Evolutionary conservation across 2,113 vertebrate species (phyloP), one percentile per base, ranked within the genome.

Genomic region (Motacilla alba): DNA sequence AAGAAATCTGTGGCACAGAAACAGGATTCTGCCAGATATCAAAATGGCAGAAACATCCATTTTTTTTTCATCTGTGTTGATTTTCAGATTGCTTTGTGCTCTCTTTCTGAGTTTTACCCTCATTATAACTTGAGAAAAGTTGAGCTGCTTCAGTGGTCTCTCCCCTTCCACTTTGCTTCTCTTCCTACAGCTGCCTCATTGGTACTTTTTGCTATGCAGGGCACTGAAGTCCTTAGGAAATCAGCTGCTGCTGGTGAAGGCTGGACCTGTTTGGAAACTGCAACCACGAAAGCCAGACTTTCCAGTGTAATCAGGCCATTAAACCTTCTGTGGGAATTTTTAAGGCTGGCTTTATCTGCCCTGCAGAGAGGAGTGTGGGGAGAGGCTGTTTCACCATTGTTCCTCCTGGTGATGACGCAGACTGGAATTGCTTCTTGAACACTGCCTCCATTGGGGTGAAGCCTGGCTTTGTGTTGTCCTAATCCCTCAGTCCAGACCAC

Each of bases 401-500:
- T 93, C 50, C 17, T 93, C 44, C 73, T n/a, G 27, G 31, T 67
- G 80, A 63, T 81, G 93, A 86, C 0, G 0, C 63, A 77, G 86
- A 30, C 87, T 89, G 43, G 64, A 89, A 84, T 89, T 84, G 59
- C 89, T 80, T 37, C 63, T 83, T 5, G 5, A 83, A 66, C 0
- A 2, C 44, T 80, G 50, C 33, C 41, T 59, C 37, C 4, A 0
- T 2, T 53, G 56, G 46, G 73, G 35, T 58, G 62, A 89, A 91
- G 60, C 69, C 79, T 11, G 1, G 43, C 56, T 87, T 78, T 87
- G 66, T 87, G 73, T 28, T 78, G 64, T 67, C 53, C 87, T 91
- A 56, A 93, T 75, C 69, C 84, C 37, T 94, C 55, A 73, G 74
- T 79, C 41, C 76, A 91, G 94, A 85, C 84, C 92, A 76, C 92